Evolutionary conservation across 1,140 invertebrate species (phyloP), one percentile per base, ranked within the genome.

Genomic region (Episyrphus balteatus): DNA sequence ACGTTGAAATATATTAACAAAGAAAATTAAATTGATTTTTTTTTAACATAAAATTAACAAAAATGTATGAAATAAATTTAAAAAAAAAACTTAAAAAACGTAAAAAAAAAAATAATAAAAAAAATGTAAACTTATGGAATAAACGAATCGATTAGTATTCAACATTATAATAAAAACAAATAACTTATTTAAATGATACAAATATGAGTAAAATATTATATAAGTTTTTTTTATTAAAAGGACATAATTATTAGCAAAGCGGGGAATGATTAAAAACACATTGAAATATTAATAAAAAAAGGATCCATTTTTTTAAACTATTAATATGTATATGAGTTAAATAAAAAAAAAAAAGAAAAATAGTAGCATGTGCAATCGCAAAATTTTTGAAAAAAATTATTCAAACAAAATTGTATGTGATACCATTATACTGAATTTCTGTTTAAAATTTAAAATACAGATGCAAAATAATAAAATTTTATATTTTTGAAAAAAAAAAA

Each of bases 81-180:
- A 26, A 26, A 26, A 26, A 3, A 26, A 26, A 26, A 26, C 21
- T 26, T 26, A 26, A 26, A 26, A 26, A 26, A 26, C 21, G 21
- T 26, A 26, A 5, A 26, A 26, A 3, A 26, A 26, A 26, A 26
- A n/a, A n/a, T n/a, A n/a, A n/a, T n/a, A n/a, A n/a, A 5, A 26
- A 26, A 8, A 26, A 26, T 26, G 3, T 3, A 37, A 37, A 14
- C 36, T 37, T 37, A 17, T 5, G 5, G 26, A 7, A 32, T 21
- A 59, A 57, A 62, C 54, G 60, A 62, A 63, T 63, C 61, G 61
- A 63, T 63, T 63, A 63, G 61, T 63, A 63, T 61, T 55, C 55
- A 43, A 47, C 31, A 12, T 32, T 44, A 26, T n/a, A n/a, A n/a
- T 40, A 32, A 38, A 21, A 32, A 44, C 19, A 38, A 48, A 33